Conservation (phyloP, 2,113 vertebrate species). For the Micronycteris hirsuta region DNA sequence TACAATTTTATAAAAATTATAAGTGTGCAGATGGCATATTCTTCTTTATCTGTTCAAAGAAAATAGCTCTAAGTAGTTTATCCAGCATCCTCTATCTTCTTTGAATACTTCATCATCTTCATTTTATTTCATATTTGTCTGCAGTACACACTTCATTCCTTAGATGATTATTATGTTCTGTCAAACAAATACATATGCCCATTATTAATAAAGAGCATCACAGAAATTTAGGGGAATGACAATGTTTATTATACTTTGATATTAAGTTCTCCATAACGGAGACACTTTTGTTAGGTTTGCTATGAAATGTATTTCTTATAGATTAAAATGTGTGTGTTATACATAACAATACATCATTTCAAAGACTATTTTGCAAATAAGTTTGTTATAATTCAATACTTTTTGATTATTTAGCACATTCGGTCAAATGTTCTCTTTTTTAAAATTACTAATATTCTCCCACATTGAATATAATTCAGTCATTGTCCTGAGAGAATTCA, state of each 20-base stretch:
- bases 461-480: background rate
- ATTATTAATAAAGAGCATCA: background rate
- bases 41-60: constrained; percentile 8
- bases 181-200: background rate
- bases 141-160: constrained; percentile 25
- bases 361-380: background rate
- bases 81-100: background rate
- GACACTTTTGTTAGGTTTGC: background rate
- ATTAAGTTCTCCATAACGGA: background rate
- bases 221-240: background rate
- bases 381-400: background rate
- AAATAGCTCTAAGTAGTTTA: constrained; percentile 13
- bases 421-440: background rate
- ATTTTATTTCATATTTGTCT: constrained; percentile 1
- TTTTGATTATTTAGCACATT: background rate
- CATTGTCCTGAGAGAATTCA: background rate
- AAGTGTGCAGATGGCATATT: background rate
- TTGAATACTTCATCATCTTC: background rate
- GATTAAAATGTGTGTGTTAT: background rate
- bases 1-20: constrained; percentile 11
- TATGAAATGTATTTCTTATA: background rate
- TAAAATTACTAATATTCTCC: background rate
- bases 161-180: background rate
- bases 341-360: background rate
- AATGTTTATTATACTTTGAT: background rate